Percentiles rank a stretch among this genome's conserved stretches.
phyloP scores from a whole-genome alignment of 2,888 invertebrate species.

The Eurois occulta region DNA sequence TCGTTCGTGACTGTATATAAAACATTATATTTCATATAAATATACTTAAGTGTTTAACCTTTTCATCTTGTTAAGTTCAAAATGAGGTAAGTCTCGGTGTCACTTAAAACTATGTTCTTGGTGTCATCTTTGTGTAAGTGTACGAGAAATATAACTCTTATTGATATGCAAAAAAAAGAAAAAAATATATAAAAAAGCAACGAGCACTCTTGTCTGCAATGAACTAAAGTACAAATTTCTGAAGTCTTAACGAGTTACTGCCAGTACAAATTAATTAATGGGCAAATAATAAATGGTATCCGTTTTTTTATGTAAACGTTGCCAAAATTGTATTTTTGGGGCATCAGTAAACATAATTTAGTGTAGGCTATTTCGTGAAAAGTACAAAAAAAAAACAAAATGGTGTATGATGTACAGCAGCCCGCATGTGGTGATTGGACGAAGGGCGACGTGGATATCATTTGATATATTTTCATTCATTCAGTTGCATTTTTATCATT shows the following conservation, averaged over 20 bases:
- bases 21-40: conserved; percentile 75
- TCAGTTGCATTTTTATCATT: conserved; percentile 71
- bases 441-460: conserved; percentile 63
- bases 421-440: conserved; percentile 71
- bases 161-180: conserved; percentile 71
- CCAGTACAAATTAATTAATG: conserved; percentile 90
- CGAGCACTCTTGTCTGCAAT: conserved; percentile 84
- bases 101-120: conserved; percentile 82
- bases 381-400: conserved; percentile 80
- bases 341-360: conserved; percentile 84
- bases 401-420: conserved; percentile 74
- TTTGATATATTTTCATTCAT: conserved; percentile 58
- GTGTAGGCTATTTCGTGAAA: conserved; percentile 82
- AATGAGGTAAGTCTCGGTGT: conserved; percentile 83
- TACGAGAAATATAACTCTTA: conserved; percentile 72
- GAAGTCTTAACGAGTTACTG: conserved; percentile 87
- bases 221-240: conserved; percentile 90
- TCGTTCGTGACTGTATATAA: conserved; percentile 83
- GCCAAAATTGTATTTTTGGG: conserved; percentile 89
- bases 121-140: conserved; percentile 85
- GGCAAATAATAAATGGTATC: conserved; percentile 72
- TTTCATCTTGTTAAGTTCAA: conserved; percentile 77
- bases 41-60: conserved; percentile 64
- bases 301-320: conserved; percentile 87
- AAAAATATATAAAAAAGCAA: conserved; percentile 76